Base-by-base conservation (phyloP, 1,140 invertebrate genomes). In the Campoletis sonorensis region DNA sequence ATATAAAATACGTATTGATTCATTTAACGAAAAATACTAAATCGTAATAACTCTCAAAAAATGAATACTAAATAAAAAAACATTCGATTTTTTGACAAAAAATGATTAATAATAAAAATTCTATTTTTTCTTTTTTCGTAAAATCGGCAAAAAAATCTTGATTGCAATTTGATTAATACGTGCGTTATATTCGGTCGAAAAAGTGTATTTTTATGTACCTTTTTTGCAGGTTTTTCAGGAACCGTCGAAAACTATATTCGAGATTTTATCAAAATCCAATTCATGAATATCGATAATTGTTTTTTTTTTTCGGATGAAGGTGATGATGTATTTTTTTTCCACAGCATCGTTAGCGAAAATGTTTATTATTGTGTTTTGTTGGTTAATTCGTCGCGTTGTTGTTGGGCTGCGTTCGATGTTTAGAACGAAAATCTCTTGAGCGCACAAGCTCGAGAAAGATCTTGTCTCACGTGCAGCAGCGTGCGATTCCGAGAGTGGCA, bases 401-500 rank as follows among this genome's bases (percentile, higher is more conserved):
- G 54, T 18, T 58, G 5, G 54, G 54, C 4, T 23, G 18, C 18
- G 54, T 58, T 58, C 54, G 54, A 23, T 7, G 54, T 7, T 18
- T 58, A 45, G 40, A 45, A 45, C 40, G 40, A 45, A 45, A 11
- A 45, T 45, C 40, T 45, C 8, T 45, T 13, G 3, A 10, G 40
- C 40, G 13, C 40, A 11, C 5, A 5, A 54, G n/a, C 10, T 15
- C 4, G 13, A 67, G 61, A 26, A 27, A 67, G 23, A 67, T 67
- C 23, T 67, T 26, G 61, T 15, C 61, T 23, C 23, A 27, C 23
- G 61, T 67, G 61, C 23, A 1, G 61, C 23, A 1, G 21, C 13
- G 21, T n/a, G 23, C n/a, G 10, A 27, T 67, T 26, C 58, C 26
- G 72, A 45, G 40, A 11, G 75, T 80, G 73, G 21, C 79, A 76